Evolutionary conservation across 2,113 vertebrate species (phyloP).

Genomic region (Callorhinus ursinus): DNA sequence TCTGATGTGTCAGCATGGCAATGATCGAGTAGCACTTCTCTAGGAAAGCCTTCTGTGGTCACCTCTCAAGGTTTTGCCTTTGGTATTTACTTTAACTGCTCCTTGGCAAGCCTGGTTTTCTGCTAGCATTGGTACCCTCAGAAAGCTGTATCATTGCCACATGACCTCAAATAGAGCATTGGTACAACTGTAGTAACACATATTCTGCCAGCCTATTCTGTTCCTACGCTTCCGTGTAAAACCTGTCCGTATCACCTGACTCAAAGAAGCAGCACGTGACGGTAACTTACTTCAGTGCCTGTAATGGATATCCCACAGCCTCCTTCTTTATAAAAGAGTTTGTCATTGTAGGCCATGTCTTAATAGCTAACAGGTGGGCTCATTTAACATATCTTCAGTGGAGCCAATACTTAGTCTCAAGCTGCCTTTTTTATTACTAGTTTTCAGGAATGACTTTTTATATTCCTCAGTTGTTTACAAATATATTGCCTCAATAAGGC

Average conservation of each 20-base stretch:
- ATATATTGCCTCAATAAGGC: background rate
- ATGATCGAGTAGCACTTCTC: background rate
- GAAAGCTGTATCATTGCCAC: background rate
- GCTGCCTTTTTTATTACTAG: background rate
- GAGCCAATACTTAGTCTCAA: background rate
- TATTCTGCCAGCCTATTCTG: background rate
- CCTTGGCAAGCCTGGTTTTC: background rate
- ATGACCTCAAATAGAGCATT: background rate
- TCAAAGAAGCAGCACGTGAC: background rate
- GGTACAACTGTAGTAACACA: background rate
- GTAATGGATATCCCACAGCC: background rate
- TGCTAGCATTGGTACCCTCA: background rate
- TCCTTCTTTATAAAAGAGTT: background rate
- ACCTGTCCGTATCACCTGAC: background rate
- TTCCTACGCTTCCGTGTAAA: background rate
- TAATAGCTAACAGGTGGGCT: background rate
- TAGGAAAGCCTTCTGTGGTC: background rate
- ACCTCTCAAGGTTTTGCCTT: background rate
- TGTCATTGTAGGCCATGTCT: background rate
- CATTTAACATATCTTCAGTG: background rate
- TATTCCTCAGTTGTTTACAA: background rate
- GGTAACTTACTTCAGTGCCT: background rate
- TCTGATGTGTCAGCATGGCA: background rate
- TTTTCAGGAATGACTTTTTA: background rate
- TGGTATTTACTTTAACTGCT: background rate